phyloP scores from a whole-genome alignment of 2,888 invertebrate genomes.

The Lamellibrachia columna region DNA sequence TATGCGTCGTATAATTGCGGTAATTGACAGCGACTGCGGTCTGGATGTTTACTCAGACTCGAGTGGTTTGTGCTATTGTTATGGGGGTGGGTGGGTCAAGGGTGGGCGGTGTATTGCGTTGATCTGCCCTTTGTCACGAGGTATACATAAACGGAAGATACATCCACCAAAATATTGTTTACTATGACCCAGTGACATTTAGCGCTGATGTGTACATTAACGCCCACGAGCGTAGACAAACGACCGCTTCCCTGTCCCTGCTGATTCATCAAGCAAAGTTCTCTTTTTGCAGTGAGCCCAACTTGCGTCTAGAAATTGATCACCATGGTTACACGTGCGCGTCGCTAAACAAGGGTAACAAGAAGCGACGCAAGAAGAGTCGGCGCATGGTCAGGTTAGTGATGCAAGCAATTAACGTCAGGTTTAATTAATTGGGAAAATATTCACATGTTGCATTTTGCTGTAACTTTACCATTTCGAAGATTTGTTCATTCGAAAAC shows the following conservation, averaged over 20 bases:
- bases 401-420: neutral
- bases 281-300: neutral
- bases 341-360: neutral
- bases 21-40: neutral
- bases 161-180: neutral
- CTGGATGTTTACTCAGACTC: neutral
- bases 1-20: neutral
- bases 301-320: constrained; percentile 3
- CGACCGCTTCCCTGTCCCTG: neutral
- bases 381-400: neutral
- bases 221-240: neutral
- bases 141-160: neutral
- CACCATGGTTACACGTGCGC: neutral
- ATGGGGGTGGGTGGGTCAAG: neutral
- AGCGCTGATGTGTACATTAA: neutral
- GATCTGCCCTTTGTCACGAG: too few species aligned
- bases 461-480: neutral
- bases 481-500: neutral
- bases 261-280: neutral
- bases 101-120: neutral
- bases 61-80: neutral
- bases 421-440: neutral
- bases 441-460: neutral
- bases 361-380: neutral
- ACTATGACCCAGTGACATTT: neutral